A percentile compares a stretch with the other conserved stretches of the same genome.
Evolutionary conservation across 2,113 vertebrate species (phyloP).

Genomic region (Pollimyrus isidori): DNA sequence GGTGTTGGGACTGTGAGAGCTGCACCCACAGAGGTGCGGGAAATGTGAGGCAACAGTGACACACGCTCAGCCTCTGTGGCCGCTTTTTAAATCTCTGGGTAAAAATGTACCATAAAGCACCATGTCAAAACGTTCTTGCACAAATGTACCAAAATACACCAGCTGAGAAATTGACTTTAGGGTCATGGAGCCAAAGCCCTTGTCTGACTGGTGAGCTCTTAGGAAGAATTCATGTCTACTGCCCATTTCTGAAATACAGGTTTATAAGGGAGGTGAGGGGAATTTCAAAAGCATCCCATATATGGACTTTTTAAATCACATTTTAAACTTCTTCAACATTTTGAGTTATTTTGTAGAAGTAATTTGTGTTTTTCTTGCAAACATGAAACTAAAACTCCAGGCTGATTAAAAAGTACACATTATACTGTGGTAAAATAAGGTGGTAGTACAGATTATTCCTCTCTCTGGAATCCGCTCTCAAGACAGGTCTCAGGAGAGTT

Average conservation of each 20-base stretch:
- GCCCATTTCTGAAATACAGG: neutral
- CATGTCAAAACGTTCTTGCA: neutral
- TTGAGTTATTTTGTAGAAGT: neutral
- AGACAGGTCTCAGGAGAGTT: neutral
- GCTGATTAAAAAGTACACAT: neutral
- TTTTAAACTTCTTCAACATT: neutral
- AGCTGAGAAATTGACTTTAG: neutral
- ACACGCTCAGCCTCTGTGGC: neutral
- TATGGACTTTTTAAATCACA: neutral
- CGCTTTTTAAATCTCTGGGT: neutral
- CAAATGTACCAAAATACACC: neutral
- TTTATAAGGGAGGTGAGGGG: neutral
- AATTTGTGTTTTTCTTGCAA: neutral
- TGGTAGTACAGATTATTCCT: neutral
- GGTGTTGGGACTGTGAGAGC: neutral
- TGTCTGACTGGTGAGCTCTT: neutral
- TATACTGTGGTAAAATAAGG: neutral
- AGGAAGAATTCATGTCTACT: neutral
- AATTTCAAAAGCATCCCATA: neutral
- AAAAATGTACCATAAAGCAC: neutral
- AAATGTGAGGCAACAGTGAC: neutral
- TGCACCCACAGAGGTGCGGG: neutral
- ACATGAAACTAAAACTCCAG: neutral
- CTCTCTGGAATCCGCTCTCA: neutral
- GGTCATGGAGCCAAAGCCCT: neutral